Conservation (phyloP, 2,113 vertebrate species). For the Calidris pygmaea region DNA sequence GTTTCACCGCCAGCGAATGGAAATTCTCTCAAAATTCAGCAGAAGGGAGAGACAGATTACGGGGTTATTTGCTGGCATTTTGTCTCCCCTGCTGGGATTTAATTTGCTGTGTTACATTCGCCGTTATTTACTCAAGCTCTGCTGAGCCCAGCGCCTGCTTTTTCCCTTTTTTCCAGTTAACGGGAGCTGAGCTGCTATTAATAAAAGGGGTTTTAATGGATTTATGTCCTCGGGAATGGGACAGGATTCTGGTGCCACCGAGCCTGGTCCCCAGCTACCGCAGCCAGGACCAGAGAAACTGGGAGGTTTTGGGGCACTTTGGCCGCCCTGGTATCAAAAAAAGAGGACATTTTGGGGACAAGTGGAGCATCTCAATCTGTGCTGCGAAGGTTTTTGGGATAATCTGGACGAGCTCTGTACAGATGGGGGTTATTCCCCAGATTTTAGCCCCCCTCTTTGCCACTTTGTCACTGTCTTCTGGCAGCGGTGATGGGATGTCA, state of each 20-base stretch:
- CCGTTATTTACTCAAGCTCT: conserved; percentile 1
- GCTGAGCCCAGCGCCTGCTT: background rate
- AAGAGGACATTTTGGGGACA: background rate
- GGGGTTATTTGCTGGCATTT: background rate
- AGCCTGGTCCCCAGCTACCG: rapidly evolving
- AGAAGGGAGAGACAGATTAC: background rate
- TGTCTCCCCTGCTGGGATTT: conserved; percentile 4
- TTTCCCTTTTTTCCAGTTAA: background rate
- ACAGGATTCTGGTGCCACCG: background rate
- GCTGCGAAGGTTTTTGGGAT: background rate
- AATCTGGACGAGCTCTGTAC: background rate
- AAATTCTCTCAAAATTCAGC: background rate
- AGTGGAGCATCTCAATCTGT: background rate
- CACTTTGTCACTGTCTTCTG: background rate
- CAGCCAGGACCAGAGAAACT: background rate
- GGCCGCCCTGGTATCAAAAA: background rate
- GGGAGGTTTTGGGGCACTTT: background rate
- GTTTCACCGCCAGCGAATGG: background rate
- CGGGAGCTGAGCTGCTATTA: background rate
- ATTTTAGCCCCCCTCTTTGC: background rate
- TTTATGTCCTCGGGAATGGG: background rate
- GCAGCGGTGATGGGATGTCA: background rate
- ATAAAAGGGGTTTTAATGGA: background rate
- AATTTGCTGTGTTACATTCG: background rate
- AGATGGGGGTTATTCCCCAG: background rate